These are phyloP conservation scores for Pelvicachromis taeniatus DNA, from an alignment of 2,113 vertebrate species.

Conservation along the genomic window DNA sequence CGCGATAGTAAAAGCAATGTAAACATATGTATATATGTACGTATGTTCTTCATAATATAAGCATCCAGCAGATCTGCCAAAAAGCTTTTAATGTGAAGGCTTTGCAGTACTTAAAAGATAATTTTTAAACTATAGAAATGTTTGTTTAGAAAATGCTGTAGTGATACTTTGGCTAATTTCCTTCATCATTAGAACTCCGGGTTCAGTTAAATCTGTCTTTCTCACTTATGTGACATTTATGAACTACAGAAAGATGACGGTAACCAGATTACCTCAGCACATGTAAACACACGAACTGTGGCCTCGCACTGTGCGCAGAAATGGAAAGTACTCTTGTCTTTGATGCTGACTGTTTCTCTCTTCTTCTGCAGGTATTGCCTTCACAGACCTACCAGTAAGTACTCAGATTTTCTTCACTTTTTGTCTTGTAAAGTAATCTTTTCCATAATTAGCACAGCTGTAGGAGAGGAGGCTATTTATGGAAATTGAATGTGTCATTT, in stretches of 20 bases:
- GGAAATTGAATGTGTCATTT: neutral
- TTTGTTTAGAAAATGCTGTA: neutral
- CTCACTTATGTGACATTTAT: neutral
- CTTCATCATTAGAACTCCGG: neutral
- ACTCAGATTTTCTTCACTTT: neutral
- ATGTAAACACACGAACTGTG: neutral
- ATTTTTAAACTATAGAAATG: neutral
- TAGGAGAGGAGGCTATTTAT: neutral
- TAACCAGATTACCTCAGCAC: neutral
- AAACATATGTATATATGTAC: neutral
- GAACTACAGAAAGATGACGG: neutral
- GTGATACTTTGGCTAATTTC: neutral
- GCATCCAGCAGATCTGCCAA: neutral
- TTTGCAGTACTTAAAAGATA: neutral
- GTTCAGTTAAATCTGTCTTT: neutral
- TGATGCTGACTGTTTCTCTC: slow-evolving; percentile 7
- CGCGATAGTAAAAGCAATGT: neutral
- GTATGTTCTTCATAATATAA: neutral
- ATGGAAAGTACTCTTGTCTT: neutral
- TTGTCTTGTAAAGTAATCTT: neutral
- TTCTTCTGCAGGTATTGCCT: slow-evolving; percentile 85
- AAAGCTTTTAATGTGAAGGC: neutral
- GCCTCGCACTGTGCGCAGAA: neutral
- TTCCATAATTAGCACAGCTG: neutral
- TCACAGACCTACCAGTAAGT: slow-evolving; percentile 99